Base-by-base conservation (phyloP, 2,797 vertebrate genomes). In the Moxostoma hubbsi region DNA sequence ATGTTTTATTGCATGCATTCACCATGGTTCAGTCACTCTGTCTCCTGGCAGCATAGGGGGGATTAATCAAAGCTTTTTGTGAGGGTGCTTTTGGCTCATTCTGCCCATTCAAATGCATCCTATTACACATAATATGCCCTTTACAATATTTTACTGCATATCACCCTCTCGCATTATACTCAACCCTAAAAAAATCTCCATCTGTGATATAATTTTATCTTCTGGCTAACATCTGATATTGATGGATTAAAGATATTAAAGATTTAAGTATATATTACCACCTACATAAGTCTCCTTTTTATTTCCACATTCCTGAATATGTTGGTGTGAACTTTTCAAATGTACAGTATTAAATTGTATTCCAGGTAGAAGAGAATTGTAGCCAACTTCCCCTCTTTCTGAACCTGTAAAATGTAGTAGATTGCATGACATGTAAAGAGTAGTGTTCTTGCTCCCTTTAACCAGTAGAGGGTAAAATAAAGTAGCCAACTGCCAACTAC, bases 41-140 rank as follows among this genome's bases (percentile, higher is more conserved):
- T 83, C 84, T 89, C 73, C 85, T 75, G 77, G 85, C 86, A 86
- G 86, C 59, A 75, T 81, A 74, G 53, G 64, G 7, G 73, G 87
- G 79, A 90, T 89, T 82, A 89, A 91, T 90, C 88, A 85, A 75
- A 83, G 82, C 83, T 88, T 85, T 87, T 85, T 84, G 73, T 81
- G 15, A 75, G 81, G 83, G 81, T 70, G 11, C 78, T 49, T 66
- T 73, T 36, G 43, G 72, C 68, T 53, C 77, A 61, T 62, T 79
- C 66, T 73, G 46, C 67, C 75, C 63, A 72, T 81, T 65, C 61
- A 76, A 69, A 81, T 71, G 68, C 72, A 64, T 77, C 63, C 51
- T 63, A 73, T 70, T 75, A 59, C 45, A 78, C 43, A 67, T 47
- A 75, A 73, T 73, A 64, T 67, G 61, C 64, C 46, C 43, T 78